These are phyloP conservation scores for Tor tambroides DNA, from an alignment of 2,113 vertebrate genomes.

Conservation along the genomic window DNA sequence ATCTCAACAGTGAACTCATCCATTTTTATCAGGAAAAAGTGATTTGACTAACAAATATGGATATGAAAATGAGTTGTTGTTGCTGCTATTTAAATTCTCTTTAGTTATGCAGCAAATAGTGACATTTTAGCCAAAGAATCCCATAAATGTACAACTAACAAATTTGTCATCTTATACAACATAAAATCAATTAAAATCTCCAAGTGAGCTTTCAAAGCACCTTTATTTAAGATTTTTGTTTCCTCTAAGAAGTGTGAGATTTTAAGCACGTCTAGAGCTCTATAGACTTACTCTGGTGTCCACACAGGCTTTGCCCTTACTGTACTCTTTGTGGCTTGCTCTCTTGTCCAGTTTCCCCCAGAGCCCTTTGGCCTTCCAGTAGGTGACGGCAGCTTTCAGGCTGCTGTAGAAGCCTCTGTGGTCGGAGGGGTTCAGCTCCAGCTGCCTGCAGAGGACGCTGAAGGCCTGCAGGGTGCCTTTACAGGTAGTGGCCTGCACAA, in stretches of 20 bases:
- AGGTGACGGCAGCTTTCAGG: conserved; percentile 87
- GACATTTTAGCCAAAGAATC: not conserved
- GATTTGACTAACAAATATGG: conserved; percentile 51
- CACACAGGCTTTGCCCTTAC: conserved; percentile 82
- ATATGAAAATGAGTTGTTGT: conserved; percentile 36
- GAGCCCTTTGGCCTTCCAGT: conserved; percentile 95
- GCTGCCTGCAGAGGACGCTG: conserved; percentile 88
- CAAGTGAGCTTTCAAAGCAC: not conserved
- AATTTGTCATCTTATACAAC: not conserved
- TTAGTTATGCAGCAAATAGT: not conserved
- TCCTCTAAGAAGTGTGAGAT: no score
- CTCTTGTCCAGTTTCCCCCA: conserved; percentile 97
- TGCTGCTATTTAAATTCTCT: not conserved
- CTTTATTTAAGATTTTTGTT: not conserved
- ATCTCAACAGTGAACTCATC: not conserved
- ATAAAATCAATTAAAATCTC: not conserved
- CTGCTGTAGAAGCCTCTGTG: conserved; percentile 85
- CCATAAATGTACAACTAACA: not conserved
- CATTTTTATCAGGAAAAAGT: not conserved
- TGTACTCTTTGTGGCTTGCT: conserved; percentile 91
- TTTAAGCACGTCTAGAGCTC: not conserved
- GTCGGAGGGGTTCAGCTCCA: conserved; percentile 89
- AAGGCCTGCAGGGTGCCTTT: conserved; percentile 96
- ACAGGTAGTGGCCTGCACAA: conserved; percentile 91
- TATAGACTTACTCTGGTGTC: conserved; percentile 84